Percentiles rank a stretch among this genome's conserved stretches.
phyloP scores from a whole-genome alignment of 1,140 invertebrate species.

The Drosophila arawakana region DNA sequence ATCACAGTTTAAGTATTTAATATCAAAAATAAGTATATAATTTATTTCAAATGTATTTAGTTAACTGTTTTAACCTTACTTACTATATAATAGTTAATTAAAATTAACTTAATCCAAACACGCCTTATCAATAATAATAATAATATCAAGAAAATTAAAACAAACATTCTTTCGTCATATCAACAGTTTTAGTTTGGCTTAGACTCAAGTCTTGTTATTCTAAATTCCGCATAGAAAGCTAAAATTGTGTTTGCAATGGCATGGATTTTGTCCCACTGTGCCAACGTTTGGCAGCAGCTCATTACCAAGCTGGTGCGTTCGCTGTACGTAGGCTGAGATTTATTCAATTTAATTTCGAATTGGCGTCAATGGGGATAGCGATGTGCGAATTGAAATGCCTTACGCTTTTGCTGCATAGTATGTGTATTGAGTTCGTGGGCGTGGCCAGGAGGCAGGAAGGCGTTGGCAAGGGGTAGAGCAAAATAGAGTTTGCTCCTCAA shows the following conservation, averaged over 20 bases:
- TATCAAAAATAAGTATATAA: no score
- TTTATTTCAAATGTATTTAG: no score
- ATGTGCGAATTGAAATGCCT: slow-evolving; percentile 8
- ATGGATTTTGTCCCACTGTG: slow-evolving; percentile 22
- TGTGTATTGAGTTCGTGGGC: background rate
- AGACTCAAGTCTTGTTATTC: background rate
- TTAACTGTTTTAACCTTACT: no score
- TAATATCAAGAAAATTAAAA: no score
- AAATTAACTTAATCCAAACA: no score
- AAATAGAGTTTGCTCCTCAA: slow-evolving; percentile 34
- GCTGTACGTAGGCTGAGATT: slow-evolving; percentile 65
- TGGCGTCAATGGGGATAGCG: slow-evolving; percentile 54
- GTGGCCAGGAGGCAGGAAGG: background rate
- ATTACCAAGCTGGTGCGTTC: slow-evolving; percentile 59
- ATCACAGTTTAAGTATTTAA: no score
- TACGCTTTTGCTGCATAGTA: background rate
- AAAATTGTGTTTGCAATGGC: no score
- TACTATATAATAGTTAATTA: no score
- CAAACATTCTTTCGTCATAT: background rate
- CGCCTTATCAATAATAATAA: no score
- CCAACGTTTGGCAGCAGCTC: slow-evolving; percentile 43
- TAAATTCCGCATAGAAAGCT: background rate
- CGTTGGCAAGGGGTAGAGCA: background rate
- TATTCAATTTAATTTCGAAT: slow-evolving; percentile 82
- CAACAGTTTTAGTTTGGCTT: background rate